These are phyloP conservation scores for Endotricha flammealis DNA, from an alignment of 2,888 invertebrate genomes.

Conservation along the genomic window DNA sequence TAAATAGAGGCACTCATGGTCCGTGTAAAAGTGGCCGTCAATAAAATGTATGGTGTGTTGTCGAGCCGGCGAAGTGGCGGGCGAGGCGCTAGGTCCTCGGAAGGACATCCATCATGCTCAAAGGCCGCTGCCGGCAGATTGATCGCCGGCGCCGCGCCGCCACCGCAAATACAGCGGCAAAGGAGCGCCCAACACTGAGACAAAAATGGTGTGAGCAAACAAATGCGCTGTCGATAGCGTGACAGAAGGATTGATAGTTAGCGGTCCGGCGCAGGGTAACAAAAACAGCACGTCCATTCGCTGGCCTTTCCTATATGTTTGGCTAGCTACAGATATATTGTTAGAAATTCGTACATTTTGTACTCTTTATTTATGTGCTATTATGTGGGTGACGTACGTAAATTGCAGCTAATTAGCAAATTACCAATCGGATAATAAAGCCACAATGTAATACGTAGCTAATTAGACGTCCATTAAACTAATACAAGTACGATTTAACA, in stretches of 20 bases:
- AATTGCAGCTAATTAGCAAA: too few relatives aligned
- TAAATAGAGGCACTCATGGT: conserved; percentile 34
- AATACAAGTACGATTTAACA: too few relatives aligned
- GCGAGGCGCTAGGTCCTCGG: conserved; percentile 36
- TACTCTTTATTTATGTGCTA: too few relatives aligned
- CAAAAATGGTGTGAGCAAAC: conserved; percentile 73
- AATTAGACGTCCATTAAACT: too few relatives aligned
- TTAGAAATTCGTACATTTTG: too few relatives aligned
- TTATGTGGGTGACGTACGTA: too few relatives aligned
- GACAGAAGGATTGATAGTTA: conserved; percentile 73
- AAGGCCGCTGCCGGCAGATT: conserved; percentile 56
- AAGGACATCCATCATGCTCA: conserved; percentile 66
- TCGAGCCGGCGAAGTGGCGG: conserved; percentile 34
- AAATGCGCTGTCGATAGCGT: conserved; percentile 71
- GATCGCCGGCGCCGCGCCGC: conserved; percentile 51
- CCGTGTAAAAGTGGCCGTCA: conserved; percentile 38
- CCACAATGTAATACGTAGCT: too few relatives aligned
- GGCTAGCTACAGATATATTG: too few relatives aligned
- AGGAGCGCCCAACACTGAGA: conserved; percentile 53
- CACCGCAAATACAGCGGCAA: conserved; percentile 40
- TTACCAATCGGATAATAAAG: too few relatives aligned
- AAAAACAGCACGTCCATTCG: conserved; percentile 3
- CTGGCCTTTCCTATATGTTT: too few relatives aligned
- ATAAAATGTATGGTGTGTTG: conserved; percentile 53
- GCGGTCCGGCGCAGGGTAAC: conserved; percentile 17